phyloP scores from a whole-genome alignment of 2,888 invertebrate species.

The Luffia ferchaultella region DNA sequence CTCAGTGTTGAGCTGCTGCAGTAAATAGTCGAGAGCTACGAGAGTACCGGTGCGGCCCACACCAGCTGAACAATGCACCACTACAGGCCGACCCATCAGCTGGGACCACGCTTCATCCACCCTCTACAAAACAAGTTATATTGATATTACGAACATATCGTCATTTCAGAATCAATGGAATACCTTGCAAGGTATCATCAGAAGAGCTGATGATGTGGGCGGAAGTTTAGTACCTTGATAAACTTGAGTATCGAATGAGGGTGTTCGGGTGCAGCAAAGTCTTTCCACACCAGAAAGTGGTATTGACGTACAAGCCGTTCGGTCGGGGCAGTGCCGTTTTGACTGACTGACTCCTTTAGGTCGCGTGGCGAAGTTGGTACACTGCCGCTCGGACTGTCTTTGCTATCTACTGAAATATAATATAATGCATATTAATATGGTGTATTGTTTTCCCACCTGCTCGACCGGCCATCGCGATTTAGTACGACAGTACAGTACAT shows the following conservation, averaged over 20 bases:
- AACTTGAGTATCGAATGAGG: constrained; percentile 92
- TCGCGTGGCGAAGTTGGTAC: constrained; percentile 51
- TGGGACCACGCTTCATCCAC: constrained; percentile 87
- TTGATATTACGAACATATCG: background rate
- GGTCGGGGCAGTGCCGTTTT: constrained; percentile 30
- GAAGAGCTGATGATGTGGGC: too few species aligned
- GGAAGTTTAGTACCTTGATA: constrained; percentile 74
- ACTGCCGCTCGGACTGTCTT: constrained; percentile 33
- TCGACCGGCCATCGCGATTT: too few species aligned
- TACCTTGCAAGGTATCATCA: too few species aligned
- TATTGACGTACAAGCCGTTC: constrained; percentile 77
- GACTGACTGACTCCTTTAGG: constrained; percentile 22
- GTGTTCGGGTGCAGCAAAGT: constrained; percentile 95
- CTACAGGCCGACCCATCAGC: constrained; percentile 84
- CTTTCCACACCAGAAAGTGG: constrained; percentile 96
- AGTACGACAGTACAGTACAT: too few species aligned
- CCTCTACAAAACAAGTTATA: constrained; percentile 39
- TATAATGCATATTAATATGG: too few species aligned
- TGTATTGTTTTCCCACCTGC: too few species aligned
- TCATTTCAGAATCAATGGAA: too few species aligned
- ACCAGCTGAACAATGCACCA: constrained; percentile 93
- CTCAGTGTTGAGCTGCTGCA: constrained; percentile 86
- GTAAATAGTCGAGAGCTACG: constrained; percentile 89
- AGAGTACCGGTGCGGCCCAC: constrained; percentile 95
- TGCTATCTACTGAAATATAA: constrained; percentile 16